phyloP scores from a whole-genome alignment of 2,113 vertebrate species.

The Chelonoidis abingdonii region DNA sequence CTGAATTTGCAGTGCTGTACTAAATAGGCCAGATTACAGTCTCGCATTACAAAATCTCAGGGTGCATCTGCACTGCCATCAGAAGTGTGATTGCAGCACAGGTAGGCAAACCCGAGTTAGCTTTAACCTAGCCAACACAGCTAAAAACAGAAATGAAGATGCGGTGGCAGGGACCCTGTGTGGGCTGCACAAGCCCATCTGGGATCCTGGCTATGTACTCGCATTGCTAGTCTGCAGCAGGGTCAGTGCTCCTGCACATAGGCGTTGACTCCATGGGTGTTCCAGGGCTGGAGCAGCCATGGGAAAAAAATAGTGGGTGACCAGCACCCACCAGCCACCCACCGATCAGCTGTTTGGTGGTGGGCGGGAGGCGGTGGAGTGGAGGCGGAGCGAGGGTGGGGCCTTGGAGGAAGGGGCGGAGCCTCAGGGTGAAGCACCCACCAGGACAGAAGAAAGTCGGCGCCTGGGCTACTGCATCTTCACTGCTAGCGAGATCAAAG shows the following conservation, averaged over 20 bases:
- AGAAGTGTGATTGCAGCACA: neutral
- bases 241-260: neutral
- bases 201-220: neutral
- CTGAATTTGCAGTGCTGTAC: rapidly evolving
- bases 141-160: neutral
- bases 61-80: neutral
- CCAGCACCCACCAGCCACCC: too few relatives aligned
- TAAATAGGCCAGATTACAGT: neutral
- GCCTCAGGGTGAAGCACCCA: too few relatives aligned
- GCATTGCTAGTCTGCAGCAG: neutral
- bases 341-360: too few relatives aligned
- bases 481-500: neutral
- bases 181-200: neutral
- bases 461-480: neutral
- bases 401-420: neutral
- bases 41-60: neutral
- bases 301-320: too few relatives aligned
- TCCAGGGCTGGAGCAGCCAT: too few relatives aligned
- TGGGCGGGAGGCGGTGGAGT: neutral
- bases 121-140: neutral
- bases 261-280: too few relatives aligned
- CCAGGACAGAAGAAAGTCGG: too few relatives aligned
- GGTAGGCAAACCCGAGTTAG: neutral
- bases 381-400: neutral
- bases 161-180: neutral